Conservation (phyloP, 2,888 invertebrate genomes). For the Blastobasis lacticolella region DNA sequence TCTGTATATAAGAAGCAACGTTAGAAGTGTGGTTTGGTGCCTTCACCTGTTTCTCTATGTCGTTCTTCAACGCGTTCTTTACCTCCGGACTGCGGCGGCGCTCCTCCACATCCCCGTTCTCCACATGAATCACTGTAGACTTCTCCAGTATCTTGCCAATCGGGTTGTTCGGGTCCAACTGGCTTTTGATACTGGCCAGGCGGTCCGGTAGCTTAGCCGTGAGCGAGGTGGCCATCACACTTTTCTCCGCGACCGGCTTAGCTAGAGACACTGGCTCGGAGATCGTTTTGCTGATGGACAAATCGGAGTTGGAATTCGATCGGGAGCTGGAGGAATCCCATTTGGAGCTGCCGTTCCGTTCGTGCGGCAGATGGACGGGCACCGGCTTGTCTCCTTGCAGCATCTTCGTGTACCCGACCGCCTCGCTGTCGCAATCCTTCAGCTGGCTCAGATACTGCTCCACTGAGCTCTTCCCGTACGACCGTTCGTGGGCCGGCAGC, state of each 20-base stretch:
- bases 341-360: slow-evolving; percentile 51
- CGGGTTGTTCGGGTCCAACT: slow-evolving; percentile 66
- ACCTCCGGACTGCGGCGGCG: slow-evolving; percentile 32
- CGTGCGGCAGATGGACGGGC: slow-evolving; percentile 62
- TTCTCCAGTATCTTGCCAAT: slow-evolving; percentile 69
- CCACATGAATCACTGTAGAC: slow-evolving; percentile 64
- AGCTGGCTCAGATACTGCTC: slow-evolving; percentile 59
- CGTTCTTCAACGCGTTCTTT: slow-evolving; percentile 46
- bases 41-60: slow-evolving; percentile 62
- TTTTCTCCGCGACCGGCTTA: slow-evolving; percentile 46
- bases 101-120: slow-evolving; percentile 52
- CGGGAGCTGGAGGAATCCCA: slow-evolving; percentile 51
- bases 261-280: slow-evolving; percentile 58
- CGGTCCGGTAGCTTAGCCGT: slow-evolving; percentile 55
- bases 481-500: slow-evolving; percentile 55
- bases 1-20: slow-evolving; percentile 77
- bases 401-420: slow-evolving; percentile 49
- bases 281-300: slow-evolving; percentile 61
- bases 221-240: slow-evolving; percentile 49
- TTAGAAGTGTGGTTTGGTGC: slow-evolving; percentile 72
- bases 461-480: slow-evolving; percentile 43
- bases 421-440: slow-evolving; percentile 59
- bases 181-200: slow-evolving; percentile 63
- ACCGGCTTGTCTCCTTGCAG: slow-evolving; percentile 60
- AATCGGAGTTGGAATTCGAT: slow-evolving; percentile 57